Percentiles rank a stretch among this genome's conserved stretches.
These are phyloP conservation scores for Platysteira castanea DNA, from an alignment of 2,113 vertebrate species.

Conservation along the genomic window DNA sequence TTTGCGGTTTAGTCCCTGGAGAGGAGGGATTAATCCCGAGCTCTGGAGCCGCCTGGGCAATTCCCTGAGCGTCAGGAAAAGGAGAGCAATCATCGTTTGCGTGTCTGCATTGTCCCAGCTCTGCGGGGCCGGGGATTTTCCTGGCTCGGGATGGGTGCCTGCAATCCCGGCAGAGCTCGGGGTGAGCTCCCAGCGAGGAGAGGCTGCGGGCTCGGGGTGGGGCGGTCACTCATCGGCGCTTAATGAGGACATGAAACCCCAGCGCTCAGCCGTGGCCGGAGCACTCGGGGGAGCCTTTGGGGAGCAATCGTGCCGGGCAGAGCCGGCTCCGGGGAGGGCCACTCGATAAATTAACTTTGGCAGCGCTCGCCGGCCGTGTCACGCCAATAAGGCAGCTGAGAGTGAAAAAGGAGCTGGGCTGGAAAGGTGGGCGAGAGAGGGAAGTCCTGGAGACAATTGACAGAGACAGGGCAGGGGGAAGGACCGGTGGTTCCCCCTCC, in stretches of 20 bases:
- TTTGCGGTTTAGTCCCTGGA: not conserved
- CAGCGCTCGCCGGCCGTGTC: slow-evolving; percentile 37
- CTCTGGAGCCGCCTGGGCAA: not conserved
- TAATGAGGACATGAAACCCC: slow-evolving; percentile 8
- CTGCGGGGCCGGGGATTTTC: not conserved
- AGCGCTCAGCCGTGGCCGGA: not conserved
- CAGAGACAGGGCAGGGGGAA: slow-evolving; percentile 17
- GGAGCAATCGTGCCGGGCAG: slow-evolving; percentile 29
- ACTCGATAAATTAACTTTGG: slow-evolving; percentile 49
- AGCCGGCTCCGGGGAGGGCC: not conserved
- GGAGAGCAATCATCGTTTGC: not conserved
- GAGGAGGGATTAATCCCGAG: not conserved
- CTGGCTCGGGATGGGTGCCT: not conserved
- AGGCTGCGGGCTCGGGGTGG: not conserved
- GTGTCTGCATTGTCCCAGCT: not conserved
- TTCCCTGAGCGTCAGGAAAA: not conserved
- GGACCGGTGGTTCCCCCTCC: not conserved
- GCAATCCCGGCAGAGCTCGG: not conserved
- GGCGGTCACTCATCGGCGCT: not conserved
- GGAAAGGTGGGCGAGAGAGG: not conserved
- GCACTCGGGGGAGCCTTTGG: not conserved
- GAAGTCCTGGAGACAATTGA: slow-evolving; percentile 24
- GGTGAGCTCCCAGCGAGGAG: not conserved
- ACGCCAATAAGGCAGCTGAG: slow-evolving; percentile 29
- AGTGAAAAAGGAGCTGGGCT: slow-evolving; percentile 39